Evolutionary conservation across 2,113 vertebrate species (phyloP), one percentile per base, ranked within the genome.

Genomic region (Mesoclemmys tuberculata): DNA sequence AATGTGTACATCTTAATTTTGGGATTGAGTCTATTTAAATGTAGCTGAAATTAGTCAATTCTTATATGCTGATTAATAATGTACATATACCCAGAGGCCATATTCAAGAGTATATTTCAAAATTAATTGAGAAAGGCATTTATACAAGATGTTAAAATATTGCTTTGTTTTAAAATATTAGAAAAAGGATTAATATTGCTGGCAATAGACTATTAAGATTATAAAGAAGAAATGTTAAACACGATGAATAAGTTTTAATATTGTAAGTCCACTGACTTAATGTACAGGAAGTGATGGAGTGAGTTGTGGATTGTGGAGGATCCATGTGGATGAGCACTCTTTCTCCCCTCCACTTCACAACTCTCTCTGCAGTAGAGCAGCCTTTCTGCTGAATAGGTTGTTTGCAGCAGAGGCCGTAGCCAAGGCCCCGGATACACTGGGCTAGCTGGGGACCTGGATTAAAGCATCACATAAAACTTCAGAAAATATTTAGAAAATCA

Each of bases 131-230:
- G 24, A 80, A 46, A 71, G 41, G 35, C 11, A 5, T 46, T n/a
- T 64, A 56, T 49, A 18, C 64, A 49, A 41, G 80, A 35, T 44
- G 71, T 92, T 92, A 90, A 92, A 92, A 41, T 87, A 71, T 1
- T 22, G 56, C n/a, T 88, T 56, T 21, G 49, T 31, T 61, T 71
- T 38, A 71, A 74, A n/a, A 74, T 38, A 58, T 81, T 29, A 91
- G 38, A 92, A 85, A 94, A 80, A 51, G 26, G 18, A 64, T 91
- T 2, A 58, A 12, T 96, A 92, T 92, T 91, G 5, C 80, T 94
- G 92, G 84, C 90, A 51, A 27, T 82, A 54, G 81, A 90, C 68
- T 68, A 44, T 26, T 68, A 58, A 77, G 41, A 78, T 10, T 46
- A 74, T 49, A 0, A 46, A 27, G 61, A 87, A 79, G 35, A 71